Conservation (phyloP, 2,888 invertebrate species). For the Ichneumoninae sp. region DNA sequence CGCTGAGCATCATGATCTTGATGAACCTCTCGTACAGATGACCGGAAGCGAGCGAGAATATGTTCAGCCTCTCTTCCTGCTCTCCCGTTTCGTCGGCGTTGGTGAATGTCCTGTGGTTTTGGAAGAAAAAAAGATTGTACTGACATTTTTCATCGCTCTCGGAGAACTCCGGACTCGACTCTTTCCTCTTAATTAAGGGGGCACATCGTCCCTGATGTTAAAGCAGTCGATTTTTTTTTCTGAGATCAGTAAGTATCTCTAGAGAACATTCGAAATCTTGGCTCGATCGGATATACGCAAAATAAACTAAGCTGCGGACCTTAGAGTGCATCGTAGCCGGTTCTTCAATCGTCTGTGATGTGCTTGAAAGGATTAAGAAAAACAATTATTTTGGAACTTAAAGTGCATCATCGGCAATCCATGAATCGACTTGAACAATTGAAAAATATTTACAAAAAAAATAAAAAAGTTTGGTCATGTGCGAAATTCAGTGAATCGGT, state of each 20-base stretch:
- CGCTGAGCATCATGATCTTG: constrained; percentile 99
- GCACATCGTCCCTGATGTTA: not conserved
- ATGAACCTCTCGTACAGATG: constrained; percentile 98
- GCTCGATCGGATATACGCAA: too few relatives aligned
- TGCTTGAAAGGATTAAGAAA: not conserved
- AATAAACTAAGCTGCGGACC: too few relatives aligned
- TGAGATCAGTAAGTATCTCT: not conserved
- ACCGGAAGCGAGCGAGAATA: constrained; percentile 99
- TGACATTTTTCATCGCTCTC: constrained; percentile 15
- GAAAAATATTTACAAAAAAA: not conserved
- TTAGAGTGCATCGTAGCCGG: too few relatives aligned
- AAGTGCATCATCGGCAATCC: too few relatives aligned
- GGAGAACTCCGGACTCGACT: not conserved
- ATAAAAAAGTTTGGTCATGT: too few relatives aligned
- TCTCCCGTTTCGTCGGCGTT: constrained; percentile 86
- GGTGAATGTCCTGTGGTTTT: constrained; percentile 85
- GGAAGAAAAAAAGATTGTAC: constrained; percentile 85
- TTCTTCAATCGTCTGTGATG: too few relatives aligned
- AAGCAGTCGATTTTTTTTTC: not conserved
- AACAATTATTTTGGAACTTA: not conserved
- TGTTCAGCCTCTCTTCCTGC: constrained; percentile 93
- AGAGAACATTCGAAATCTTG: not conserved
- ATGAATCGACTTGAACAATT: too few relatives aligned
- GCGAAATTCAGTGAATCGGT: too few relatives aligned
- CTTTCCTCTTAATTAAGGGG: not conserved